A percentile compares a stretch with the other conserved stretches of the same genome.
Evolutionary conservation across 2,888 invertebrate species (phyloP).

Genomic region (Altica lythri): DNA sequence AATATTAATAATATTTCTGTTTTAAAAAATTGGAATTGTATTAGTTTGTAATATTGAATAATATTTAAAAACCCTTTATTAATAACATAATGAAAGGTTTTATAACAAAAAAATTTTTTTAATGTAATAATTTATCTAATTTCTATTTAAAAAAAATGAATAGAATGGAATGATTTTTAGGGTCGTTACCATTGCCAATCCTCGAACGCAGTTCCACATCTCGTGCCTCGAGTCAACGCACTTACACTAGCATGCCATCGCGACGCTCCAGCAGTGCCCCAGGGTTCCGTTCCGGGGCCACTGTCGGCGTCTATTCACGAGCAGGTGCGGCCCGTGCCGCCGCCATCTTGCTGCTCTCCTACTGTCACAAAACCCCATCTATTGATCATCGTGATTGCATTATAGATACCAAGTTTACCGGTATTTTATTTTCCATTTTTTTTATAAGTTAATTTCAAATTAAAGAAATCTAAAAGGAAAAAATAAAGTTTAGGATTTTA

Average conservation of each 20-base stretch:
- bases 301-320: slow-evolving; percentile 62
- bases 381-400: slow-evolving; percentile 12
- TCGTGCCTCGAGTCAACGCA: slow-evolving; percentile 59
- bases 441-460: neutral
- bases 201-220: slow-evolving; percentile 58
- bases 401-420: slow-evolving; percentile 25
- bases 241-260: slow-evolving; percentile 59
- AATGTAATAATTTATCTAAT: no score
- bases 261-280: slow-evolving; percentile 63
- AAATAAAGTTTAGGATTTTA: slow-evolving; percentile 7
- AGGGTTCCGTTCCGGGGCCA: slow-evolving; percentile 45
- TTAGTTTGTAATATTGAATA: no score
- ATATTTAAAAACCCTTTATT: no score
- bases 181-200: slow-evolving; percentile 61
- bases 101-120: no score
- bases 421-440: slow-evolving; percentile 7
- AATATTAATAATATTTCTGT: no score
- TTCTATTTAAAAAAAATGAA: slow-evolving; percentile 21
- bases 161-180: slow-evolving; percentile 44
- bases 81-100: no score
- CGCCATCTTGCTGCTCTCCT: slow-evolving; percentile 94
- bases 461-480: neutral
- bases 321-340: slow-evolving; percentile 93
- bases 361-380: slow-evolving; percentile 56
- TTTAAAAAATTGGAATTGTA: no score